Evolutionary conservation across 2,888 invertebrate genomes (phyloP).

Genomic region (Dryococelus australis): DNA sequence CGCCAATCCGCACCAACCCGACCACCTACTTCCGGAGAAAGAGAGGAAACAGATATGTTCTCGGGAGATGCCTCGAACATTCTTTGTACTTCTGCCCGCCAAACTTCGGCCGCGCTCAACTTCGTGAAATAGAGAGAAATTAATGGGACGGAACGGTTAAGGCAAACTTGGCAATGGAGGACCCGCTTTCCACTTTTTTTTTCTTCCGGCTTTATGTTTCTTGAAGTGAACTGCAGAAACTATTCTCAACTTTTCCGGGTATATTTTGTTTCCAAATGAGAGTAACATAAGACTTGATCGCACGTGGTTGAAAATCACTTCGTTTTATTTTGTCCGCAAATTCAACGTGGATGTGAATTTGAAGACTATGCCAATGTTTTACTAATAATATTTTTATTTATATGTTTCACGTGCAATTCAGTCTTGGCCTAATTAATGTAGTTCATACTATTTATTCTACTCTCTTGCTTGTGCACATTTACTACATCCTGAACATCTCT

Average conservation of each 20-base stretch:
- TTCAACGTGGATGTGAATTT: no score
- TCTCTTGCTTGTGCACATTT: no score
- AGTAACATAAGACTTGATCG: background rate
- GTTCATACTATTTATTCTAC: no score
- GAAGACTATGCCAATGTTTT: no score
- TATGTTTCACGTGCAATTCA: no score
- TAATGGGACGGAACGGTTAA: slow-evolving; percentile 16
- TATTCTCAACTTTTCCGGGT: background rate
- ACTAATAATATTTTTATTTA: no score
- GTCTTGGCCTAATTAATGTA: no score
- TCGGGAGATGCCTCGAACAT: background rate
- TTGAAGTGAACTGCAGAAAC: background rate
- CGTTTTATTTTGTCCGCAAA: no score
- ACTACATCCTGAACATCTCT: no score
- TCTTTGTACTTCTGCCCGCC: background rate
- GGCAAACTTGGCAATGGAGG: background rate
- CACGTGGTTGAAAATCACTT: no score
- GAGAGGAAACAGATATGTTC: slow-evolving; percentile 9
- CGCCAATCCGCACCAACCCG: background rate
- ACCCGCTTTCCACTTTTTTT: background rate
- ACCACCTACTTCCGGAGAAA: background rate
- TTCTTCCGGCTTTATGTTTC: background rate
- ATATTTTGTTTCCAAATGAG: background rate
- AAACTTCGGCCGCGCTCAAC: background rate
- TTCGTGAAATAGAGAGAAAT: background rate